Base-by-base conservation (phyloP, 1,140 invertebrate genomes). In the Neodiprion pinetum region DNA sequence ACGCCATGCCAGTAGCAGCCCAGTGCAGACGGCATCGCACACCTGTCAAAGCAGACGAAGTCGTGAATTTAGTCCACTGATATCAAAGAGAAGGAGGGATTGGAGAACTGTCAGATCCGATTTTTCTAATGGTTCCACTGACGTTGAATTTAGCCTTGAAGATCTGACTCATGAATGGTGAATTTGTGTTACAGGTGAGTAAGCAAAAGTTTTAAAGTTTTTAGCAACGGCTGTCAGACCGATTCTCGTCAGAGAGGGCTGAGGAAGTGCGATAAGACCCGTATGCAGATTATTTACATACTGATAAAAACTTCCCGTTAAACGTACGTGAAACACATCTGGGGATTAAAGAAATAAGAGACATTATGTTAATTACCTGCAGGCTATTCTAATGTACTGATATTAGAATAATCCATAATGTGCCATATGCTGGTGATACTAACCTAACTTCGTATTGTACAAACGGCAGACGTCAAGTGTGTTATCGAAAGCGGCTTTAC, bases 201-300 rank as follows among this genome's bases (percentile, higher is more conserved):
- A 40, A 2, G 28, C 28, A 40, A 40, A 40, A 40, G 28, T 40
- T 40, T 40, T 40, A 3, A 40, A 40, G 1, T 40, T 40, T 40
- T 40, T 40, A 40, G 28, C 1, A 5, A 40, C 28, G 28, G 28
- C 28, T 40, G 28, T 61, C 2, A 61, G n/a, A 61, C 53, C 53
- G 53, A 17, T 12, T 14, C 11, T 14, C 53, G 4, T 40, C 28
- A 61, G 53, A 61, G 9, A 12, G 53, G 9, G 9, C 7, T 61
- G 11, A 84, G 84, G 82, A 85, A 84, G 78, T 84, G 84, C 83
- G 84, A 82, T 85, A 85, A 85, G 81, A 72, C 83, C 83, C 75
- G 82, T 83, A 61, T 61, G 53, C 53, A 81, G 80, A 73, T 76
- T 79, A 77, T 83, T 83, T 71, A 49, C 80, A 80, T 68, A 75